These are phyloP conservation scores for Aphaenogaster rudis DNA, from an alignment of 1,140 invertebrate species.

Conservation along the genomic window DNA sequence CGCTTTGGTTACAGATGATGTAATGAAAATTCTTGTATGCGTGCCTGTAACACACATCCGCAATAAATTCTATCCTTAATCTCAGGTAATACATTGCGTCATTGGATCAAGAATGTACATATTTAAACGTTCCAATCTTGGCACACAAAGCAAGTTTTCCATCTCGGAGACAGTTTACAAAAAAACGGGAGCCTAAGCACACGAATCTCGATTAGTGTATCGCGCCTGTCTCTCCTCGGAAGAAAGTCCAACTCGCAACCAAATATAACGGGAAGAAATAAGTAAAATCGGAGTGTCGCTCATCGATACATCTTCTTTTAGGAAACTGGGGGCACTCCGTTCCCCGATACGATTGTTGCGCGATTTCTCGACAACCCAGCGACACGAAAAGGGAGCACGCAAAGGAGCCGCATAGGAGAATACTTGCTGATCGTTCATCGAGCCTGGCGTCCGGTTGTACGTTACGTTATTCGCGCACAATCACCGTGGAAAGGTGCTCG, in stretches of 20 bases:
- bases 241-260: not conserved
- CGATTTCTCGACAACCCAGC: not conserved
- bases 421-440: conserved; percentile 22
- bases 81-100: conserved; percentile 9
- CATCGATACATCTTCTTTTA: not conserved
- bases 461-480: conserved; percentile 28
- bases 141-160: not conserved
- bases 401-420: not conserved
- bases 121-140: conserved; percentile 27
- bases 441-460: too few species aligned
- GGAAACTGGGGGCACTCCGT: not conserved
- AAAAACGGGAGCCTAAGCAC: not conserved
- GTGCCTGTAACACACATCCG: not conserved
- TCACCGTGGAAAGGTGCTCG: conserved; percentile 6
- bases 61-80: conserved; percentile 21
- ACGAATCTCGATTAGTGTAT: not conserved
- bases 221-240: not conserved
- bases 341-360: not conserved
- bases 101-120: conserved; percentile 23
- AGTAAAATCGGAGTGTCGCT: not conserved
- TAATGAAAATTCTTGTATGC: not conserved
- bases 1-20: too few species aligned
- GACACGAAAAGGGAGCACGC: not conserved
- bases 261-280: not conserved
- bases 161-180: not conserved